Base-by-base conservation (phyloP, 2,113 vertebrate species). In the Struthidea cinerea region DNA sequence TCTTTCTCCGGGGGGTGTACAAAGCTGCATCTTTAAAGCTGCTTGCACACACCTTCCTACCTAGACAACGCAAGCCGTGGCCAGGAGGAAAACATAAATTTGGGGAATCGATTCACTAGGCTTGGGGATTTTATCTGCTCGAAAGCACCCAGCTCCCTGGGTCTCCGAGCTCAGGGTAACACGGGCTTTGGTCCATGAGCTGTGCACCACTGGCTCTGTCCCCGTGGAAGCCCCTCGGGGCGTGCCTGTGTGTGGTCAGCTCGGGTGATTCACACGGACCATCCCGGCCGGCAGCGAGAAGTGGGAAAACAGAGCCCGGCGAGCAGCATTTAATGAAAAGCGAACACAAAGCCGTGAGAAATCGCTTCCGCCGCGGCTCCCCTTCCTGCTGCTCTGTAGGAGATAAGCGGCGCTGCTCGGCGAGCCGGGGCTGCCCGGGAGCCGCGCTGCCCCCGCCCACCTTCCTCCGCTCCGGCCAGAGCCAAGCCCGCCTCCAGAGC, bases 291-390 rank as follows among this genome's bases (percentile, higher is more conserved):
- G 37, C 28, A 26, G 73, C 33, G 84, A 87, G 69, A 94, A 92
- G 91, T 1, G 93, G 93, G 96, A 73, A 95, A 97, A 90, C 91
- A 61, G 95, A 89, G 77, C 77, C 57, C 4, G 4, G 70, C 42
- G 8, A 33, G 93, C 88, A 71, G 59, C 61, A 0, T 26, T 84
- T 50, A 63, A 93, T 32, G 80, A 76, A 94, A 52, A 87, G 61
- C 49, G 87, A 97, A 81, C 59, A 92, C 94, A 92, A 73, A 97
- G 97, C 94, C 53, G 60, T 95, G 95, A 97, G 95, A 95, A 97
- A 96, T 96, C 97, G 17, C 76, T 97, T 98, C 98, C 97, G 97
- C 84, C 41, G 18, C 57, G 4, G 82, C 96, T 97, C 94, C 96
- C 89, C 97, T 98, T 97, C 97, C 97, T 97, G 97, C 97, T 87